Base-by-base conservation (phyloP, 2,113 vertebrate genomes). In the Thalassarche chlororhynchos region DNA sequence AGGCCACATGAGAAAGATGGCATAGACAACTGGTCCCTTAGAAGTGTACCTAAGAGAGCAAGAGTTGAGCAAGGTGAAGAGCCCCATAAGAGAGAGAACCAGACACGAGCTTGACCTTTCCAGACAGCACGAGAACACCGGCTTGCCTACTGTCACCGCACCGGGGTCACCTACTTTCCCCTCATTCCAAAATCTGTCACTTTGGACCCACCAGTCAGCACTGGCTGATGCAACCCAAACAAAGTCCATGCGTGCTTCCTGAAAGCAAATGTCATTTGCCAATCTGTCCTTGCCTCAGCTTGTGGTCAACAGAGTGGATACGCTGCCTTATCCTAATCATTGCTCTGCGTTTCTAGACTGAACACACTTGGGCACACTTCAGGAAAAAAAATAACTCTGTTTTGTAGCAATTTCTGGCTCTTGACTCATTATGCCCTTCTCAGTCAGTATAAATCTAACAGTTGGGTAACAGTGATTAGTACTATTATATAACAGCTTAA, bases 1-100 rank as follows among this genome's bases (percentile, higher is more conserved):
- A 80, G 99, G 99, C 98, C 98, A 99, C 24, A 68, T 38, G 65
- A 98, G 85, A 57, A 99, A 98, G 94, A 98, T 98, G 46, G 98
- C 98, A 71, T 99, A 99, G 62, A 99, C 98, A 15, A 32, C 52
- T 0, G 91, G 61, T 29, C 70, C 98, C 90, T 98, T 99, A 40
- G 98, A 97, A 10, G 99, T 99, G 96, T 98, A 99, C 98, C 99
- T 99, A 64, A 26, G 74, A 74, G 46, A 95, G 89, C 8, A 79
- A 17, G 52, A 84, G 25, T 17, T 29, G 62, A 79, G 87, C 70
- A 20, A 46, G 58, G 42, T 61, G 31, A 83, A 36, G 18, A 52
- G 23, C 38, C 40, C 52, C 20, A 3, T n/a, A 24, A 47, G 16
- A 54, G 47, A 57, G 32, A 75, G 62, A 71, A 83, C 5, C 47